phyloP scores from a whole-genome alignment of 2,888 invertebrate genomes.

The Dromius quadrimaculatus region DNA sequence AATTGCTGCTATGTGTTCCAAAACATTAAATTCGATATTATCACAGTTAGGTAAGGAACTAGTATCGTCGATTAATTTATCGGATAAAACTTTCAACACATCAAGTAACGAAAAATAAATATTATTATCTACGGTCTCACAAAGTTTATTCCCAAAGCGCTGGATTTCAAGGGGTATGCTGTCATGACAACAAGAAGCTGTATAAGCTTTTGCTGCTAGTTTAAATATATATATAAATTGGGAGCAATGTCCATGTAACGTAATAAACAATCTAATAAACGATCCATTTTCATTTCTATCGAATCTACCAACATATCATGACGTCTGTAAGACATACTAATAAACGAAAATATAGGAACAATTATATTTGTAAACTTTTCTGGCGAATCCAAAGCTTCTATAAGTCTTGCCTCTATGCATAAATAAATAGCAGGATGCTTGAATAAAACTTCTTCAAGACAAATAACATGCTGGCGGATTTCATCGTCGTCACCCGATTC shows the following conservation, averaged over 20 bases:
- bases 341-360: constrained; percentile 23
- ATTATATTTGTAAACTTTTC: background rate
- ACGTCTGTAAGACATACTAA: constrained; percentile 9
- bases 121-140: background rate
- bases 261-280: no score
- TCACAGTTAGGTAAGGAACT: background rate
- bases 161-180: background rate
- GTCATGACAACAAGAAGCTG: background rate
- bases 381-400: background rate
- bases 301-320: background rate
- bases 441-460: constrained; percentile 30
- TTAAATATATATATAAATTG: background rate
- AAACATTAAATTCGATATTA: background rate
- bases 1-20: background rate
- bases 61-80: constrained; percentile 2
- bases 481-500: background rate
- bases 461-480: background rate
- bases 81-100: background rate
- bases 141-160: background rate
- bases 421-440: constrained; percentile 1
- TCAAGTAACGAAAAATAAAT: background rate
- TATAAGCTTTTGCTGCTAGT: constrained; percentile 6
- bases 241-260: background rate
- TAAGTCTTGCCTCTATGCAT: background rate
- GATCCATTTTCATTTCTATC: background rate